Evolutionary conservation across 2,113 vertebrate species (phyloP), one percentile per base, ranked within the genome.

Genomic region (Symphodus melops): DNA sequence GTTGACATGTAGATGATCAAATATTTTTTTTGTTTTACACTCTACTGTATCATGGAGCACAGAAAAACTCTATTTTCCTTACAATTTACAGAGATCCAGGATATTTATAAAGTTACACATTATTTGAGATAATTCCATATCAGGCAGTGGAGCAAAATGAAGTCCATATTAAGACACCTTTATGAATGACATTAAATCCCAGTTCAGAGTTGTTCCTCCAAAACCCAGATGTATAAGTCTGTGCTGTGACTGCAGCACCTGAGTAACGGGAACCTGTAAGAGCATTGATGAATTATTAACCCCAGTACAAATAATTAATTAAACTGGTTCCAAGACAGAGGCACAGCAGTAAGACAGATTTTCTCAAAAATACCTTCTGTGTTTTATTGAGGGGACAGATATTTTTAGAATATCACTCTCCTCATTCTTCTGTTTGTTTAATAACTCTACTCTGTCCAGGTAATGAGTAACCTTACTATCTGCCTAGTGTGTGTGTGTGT

Each of bases 251-350:
- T 44, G 37, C 17, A 52, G 58, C 28, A 46, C 41, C 65, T 14
- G 48, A 12, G 91, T 82, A 89, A 92, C 67, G 25, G 20, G 85
- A 92, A 36, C 21, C 89, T 56, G n/a, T 5, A 70, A 80, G 72
- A 68, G 39, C 76, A 75, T 10, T 28, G 46, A 81, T 88, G 42
- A 89, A 91, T 90, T 85, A 89, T 90, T 90, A 72, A 90, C 83
- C 62, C 44, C 1, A 21, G 9, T 62, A 67, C 83, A 85, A 89
- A 92, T 91, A 88, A 88, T 90, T 85, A 16, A 91, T 87, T 66
- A 73, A 81, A 85, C 57, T 11, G 58, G 82, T 52, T 48, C 19
- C 23, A 66, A 63, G 37, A 77, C 63, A 19, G 69, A 44, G 46
- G 28, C 33, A 48, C 56, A 68, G 63, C n/a, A 55, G 59, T 21